Conservation (phyloP, 23 tunicate species). For the Diplosoma virens region DNA sequence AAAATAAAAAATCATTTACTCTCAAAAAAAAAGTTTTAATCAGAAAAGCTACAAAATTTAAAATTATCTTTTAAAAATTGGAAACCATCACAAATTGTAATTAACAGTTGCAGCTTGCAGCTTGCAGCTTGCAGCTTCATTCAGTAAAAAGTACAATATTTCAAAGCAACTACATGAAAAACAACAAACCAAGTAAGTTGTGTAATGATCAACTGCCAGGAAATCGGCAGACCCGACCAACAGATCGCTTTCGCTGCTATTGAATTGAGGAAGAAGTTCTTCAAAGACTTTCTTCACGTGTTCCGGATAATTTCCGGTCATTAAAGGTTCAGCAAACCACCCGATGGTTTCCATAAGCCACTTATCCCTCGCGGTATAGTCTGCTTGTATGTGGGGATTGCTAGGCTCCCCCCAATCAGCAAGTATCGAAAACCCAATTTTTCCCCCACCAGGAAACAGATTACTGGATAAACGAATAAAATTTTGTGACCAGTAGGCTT, state of each 20-base stretch:
- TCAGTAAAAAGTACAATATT: too few species aligned
- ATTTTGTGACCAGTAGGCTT: too few species aligned
- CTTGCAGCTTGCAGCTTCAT: too few species aligned
- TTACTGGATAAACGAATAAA: background rate
- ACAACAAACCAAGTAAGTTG: constrained; percentile 41
- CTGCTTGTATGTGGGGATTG: constrained; percentile 61
- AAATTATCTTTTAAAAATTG: too few species aligned
- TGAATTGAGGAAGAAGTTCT: constrained; percentile 41
- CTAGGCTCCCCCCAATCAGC: constrained; percentile 71
- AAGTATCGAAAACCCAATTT: constrained; percentile 51
- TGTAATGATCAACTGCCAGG: constrained; percentile 65
- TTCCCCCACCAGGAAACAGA: background rate
- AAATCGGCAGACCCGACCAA: constrained; percentile 49
- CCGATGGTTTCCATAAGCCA: constrained; percentile 43
- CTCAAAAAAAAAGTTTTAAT: too few species aligned
- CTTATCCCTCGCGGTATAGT: constrained; percentile 51
- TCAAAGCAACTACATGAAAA: too few species aligned
- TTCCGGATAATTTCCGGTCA: constrained; percentile 51
- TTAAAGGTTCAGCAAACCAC: constrained; percentile 62
- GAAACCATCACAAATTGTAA: too few species aligned
- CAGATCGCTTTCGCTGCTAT: background rate
- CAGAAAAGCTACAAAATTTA: too few species aligned
- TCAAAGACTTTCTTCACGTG: constrained; percentile 27
- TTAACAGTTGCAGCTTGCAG: too few species aligned
- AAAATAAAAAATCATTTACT: too few species aligned